phyloP scores from a whole-genome alignment of 2,113 vertebrate genomes.

The Onychorhynchus coronatus region DNA sequence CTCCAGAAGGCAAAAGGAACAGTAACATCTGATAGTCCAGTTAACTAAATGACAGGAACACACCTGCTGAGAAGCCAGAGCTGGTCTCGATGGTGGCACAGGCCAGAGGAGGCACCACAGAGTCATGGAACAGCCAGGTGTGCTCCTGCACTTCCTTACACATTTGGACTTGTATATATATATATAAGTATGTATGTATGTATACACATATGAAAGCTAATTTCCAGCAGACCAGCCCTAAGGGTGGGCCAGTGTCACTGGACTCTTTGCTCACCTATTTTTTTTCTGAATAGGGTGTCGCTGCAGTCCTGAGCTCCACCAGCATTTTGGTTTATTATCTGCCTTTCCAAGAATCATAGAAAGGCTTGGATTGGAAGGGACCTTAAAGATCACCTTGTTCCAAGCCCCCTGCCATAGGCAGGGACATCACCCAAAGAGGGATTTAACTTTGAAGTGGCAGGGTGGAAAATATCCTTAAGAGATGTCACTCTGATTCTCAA shows the following conservation, averaged over 20 bases:
- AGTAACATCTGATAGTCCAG: not conserved
- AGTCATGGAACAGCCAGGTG: not conserved
- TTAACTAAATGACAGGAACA: not conserved
- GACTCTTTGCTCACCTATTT: not conserved
- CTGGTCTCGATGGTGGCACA: not conserved
- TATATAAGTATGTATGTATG: too few relatives aligned
- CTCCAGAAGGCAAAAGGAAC: slow-evolving; percentile 3
- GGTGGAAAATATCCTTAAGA: not conserved
- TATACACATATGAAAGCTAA: not conserved
- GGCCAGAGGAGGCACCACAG: not conserved
- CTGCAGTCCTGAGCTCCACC: not conserved
- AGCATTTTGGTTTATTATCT: not conserved
- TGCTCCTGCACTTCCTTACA: not conserved
- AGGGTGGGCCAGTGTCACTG: not conserved
- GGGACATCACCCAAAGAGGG: not conserved
- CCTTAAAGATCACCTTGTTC: not conserved
- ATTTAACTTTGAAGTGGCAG: not conserved
- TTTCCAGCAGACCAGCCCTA: not conserved
- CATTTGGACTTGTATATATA: not conserved
- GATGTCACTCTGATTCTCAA: not conserved
- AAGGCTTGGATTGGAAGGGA: not conserved
- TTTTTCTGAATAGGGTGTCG: not conserved
- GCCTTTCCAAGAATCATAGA: not conserved
- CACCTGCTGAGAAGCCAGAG: not conserved
- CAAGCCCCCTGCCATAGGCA: not conserved